Evolutionary conservation across 2,888 invertebrate species (phyloP).

Genomic region (Amaurobius ferox): DNA sequence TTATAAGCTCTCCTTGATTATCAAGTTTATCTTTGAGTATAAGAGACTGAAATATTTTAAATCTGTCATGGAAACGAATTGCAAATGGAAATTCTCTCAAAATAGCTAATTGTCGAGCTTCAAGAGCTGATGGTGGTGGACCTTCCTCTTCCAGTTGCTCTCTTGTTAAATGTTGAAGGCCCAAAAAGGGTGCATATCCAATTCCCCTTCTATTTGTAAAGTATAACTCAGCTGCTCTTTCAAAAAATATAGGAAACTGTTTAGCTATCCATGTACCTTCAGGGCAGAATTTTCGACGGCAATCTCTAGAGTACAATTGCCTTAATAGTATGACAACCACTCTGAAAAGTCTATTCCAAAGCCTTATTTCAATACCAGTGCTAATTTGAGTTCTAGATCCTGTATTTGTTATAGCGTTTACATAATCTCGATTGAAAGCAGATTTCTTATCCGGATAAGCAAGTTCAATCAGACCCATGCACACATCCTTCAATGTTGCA

Average conservation of each 20-base stretch:
- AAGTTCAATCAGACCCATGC: constrained; percentile 89
- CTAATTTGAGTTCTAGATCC: constrained; percentile 73
- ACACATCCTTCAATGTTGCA: constrained; percentile 86
- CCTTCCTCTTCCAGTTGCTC: constrained; percentile 75
- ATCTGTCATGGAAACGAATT: constrained; percentile 92
- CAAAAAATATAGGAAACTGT: constrained; percentile 77
- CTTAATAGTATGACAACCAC: constrained; percentile 84
- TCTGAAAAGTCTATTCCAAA: constrained; percentile 89
- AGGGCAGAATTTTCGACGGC: constrained; percentile 87
- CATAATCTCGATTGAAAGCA: constrained; percentile 81
- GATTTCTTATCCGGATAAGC: constrained; percentile 88
- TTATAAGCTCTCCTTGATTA: constrained; percentile 85
- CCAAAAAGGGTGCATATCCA: constrained; percentile 73
- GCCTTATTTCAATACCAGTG: constrained; percentile 77
- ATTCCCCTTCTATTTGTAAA: constrained; percentile 59
- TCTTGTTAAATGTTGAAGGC: constrained; percentile 70
- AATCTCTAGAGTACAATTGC: constrained; percentile 90
- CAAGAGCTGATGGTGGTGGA: constrained; percentile 81
- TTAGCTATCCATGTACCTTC: constrained; percentile 83
- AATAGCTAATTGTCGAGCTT: constrained; percentile 90
- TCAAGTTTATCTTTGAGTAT: constrained; percentile 82
- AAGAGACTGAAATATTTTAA: constrained; percentile 81
- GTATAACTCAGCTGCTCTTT: constrained; percentile 72
- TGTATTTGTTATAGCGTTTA: constrained; percentile 78
- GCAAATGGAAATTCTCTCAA: constrained; percentile 95